A percentile compares a stretch with the other conserved stretches of the same genome.
These are phyloP conservation scores for Eulemur macaco DNA, from an alignment of 2,113 vertebrate species.

Conservation along the genomic window DNA sequence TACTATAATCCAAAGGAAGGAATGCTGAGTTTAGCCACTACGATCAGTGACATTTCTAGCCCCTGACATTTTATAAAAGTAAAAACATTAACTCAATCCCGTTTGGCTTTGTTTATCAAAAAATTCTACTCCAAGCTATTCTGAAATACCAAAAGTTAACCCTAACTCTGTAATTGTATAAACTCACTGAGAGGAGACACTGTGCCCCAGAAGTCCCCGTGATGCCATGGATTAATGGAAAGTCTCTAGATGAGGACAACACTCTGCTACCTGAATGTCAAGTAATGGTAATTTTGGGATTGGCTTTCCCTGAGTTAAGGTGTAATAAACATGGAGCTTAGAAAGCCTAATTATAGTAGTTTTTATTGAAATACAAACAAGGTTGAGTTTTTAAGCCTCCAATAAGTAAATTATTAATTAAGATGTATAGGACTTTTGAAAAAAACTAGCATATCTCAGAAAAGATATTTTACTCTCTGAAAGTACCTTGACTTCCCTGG, in stretches of 20 bases:
- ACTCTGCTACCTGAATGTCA: background rate
- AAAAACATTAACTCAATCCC: background rate
- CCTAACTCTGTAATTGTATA: background rate
- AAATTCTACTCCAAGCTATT: background rate
- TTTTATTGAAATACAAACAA: constrained; percentile 1
- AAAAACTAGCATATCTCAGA: background rate
- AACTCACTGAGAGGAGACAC: background rate
- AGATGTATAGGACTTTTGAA: background rate
- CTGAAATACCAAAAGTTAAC: background rate
- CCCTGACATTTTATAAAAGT: background rate
- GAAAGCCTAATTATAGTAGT: background rate
- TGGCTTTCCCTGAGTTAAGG: background rate
- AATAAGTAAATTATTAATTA: background rate
- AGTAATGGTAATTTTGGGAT: background rate
- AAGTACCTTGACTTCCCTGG: background rate
- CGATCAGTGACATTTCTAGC: background rate
- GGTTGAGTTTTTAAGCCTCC: background rate
- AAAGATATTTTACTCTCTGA: background rate
- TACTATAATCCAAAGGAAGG: background rate
- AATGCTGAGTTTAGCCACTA: background rate
- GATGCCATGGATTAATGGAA: background rate
- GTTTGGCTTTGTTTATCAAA: background rate
- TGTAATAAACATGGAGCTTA: background rate
- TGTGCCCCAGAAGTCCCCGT: background rate
- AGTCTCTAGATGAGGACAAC: background rate